phyloP scores from a whole-genome alignment of 2,797 vertebrate species.

The Bradypodion ventrale region DNA sequence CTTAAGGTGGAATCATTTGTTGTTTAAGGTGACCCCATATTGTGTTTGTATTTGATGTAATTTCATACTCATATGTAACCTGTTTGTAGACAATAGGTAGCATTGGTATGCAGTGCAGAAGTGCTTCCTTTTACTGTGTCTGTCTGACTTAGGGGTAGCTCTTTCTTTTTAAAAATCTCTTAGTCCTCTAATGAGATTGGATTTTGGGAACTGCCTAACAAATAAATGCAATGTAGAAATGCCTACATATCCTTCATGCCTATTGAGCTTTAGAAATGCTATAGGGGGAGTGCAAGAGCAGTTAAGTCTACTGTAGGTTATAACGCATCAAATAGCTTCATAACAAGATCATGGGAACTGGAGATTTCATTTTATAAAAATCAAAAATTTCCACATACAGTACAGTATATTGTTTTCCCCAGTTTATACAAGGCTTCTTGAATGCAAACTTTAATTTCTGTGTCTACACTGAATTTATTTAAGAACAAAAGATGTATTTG shows the following conservation, averaged over 20 bases:
- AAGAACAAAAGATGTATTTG: constrained; percentile 48
- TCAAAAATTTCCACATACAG: too few relatives aligned
- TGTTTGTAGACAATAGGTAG: too few relatives aligned
- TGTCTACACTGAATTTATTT: constrained; percentile 36
- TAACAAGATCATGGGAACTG: constrained; percentile 35
- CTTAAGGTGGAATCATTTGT: too few relatives aligned
- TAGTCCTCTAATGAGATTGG: too few relatives aligned
- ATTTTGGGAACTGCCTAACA: not conserved
- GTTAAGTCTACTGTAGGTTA: not conserved
- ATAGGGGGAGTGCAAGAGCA: constrained; percentile 19
- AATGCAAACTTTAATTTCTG: constrained; percentile 40
- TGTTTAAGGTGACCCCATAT: too few relatives aligned
- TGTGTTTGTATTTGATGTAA: too few relatives aligned
- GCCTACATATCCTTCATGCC: not conserved
- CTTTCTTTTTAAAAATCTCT: too few relatives aligned
- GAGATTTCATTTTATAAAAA: not conserved
- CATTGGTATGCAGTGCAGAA: too few relatives aligned
- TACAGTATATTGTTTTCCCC: not conserved
- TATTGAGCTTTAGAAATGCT: constrained; percentile 37
- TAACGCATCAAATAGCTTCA: constrained; percentile 36
- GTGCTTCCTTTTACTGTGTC: too few relatives aligned
- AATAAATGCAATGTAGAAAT: constrained; percentile 35
- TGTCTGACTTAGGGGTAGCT: too few relatives aligned
- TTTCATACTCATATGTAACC: too few relatives aligned
- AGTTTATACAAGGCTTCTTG: constrained; percentile 1